Base-by-base conservation (phyloP, 2,113 vertebrate species). In the Thermophis baileyi region DNA sequence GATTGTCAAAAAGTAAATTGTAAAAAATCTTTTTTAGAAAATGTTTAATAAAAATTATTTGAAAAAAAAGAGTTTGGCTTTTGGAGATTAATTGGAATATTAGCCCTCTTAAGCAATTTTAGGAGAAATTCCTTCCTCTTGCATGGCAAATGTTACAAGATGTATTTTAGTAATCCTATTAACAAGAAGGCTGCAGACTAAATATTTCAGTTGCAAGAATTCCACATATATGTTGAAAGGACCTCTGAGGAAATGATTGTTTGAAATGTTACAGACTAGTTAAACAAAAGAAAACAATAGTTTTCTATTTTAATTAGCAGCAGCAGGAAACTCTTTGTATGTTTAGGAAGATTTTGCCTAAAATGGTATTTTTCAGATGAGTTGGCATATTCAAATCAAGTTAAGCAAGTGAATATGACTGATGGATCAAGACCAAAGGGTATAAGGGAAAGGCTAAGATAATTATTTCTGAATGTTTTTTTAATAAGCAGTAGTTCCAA, bases 31-130 rank as follows among this genome's bases (percentile, higher is more conserved):
- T n/a, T n/a, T n/a, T n/a, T n/a, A n/a, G n/a, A n/a, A n/a, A n/a
- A n/a, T n/a, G n/a, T n/a, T n/a, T n/a, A n/a, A n/a, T n/a, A n/a
- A n/a, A n/a, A n/a, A n/a, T n/a, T n/a, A n/a, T n/a, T n/a, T n/a
- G n/a, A n/a, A n/a, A n/a, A n/a, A n/a, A 89, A 90, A 86, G 93
- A 95, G 92, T 90, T 95, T 92, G 91, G 93, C 85, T 94, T 96
- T 93, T 96, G 96, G 89, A 94, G 93, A 88, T 94, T 96, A 96
- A 96, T 96, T 96, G 93, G 93, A 96, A 97, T 96, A 97, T 96
- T 94, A 93, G 57, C 94, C 93, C 87, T 95, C 94, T 94, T 94
- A 90, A 89, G 25, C 94, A 94, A 95, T 95, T 97, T 49, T 53
- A 91, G 95, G 93, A 35, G 93, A 24, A 93, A 90, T 95, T 4